Percentiles rank a stretch among this genome's conserved stretches.
Evolutionary conservation across 92 coral and sea anemone species (phyloP).

Genomic region (Paragorgia papillata): DNA sequence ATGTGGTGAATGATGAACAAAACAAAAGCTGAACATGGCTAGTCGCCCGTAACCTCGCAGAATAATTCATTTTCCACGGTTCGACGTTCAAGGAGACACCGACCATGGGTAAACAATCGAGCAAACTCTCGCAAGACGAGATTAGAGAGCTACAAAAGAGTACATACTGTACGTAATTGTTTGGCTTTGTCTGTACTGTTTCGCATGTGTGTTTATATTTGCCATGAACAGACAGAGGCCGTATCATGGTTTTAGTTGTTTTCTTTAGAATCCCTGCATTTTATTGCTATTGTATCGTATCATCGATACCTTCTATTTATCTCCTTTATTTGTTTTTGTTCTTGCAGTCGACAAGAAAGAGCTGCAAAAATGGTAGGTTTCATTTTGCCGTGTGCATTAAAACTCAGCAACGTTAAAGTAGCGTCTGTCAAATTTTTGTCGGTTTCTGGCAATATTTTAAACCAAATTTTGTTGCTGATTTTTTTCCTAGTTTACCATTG

Average conservation of each 20-base stretch:
- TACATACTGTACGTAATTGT: slow-evolving; percentile 89
- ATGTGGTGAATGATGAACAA: slow-evolving; percentile 39
- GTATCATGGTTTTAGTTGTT: slow-evolving; percentile 16
- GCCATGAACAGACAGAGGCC: slow-evolving; percentile 13
- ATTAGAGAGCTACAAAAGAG: slow-evolving; percentile 88
- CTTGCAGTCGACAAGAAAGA: slow-evolving; percentile 94
- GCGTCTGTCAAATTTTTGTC: too few species aligned
- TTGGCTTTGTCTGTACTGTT: slow-evolving; percentile 26
- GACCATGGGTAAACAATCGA: slow-evolving; percentile 89
- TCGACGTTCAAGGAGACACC: slow-evolving; percentile 24
- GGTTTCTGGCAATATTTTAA: slow-evolving; percentile 11
- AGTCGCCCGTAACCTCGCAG: slow-evolving; percentile 18
- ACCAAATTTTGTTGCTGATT: slow-evolving; percentile 22
- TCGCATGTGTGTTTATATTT: slow-evolving; percentile 42
- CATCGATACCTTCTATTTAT: slow-evolving; percentile 33
- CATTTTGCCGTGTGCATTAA: not conserved
- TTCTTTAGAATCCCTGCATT: slow-evolving; percentile 43
- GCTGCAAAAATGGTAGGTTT: slow-evolving; percentile 89
- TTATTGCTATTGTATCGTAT: slow-evolving; percentile 55
- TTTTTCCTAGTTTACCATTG: not conserved
- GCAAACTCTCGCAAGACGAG: slow-evolving; percentile 91
- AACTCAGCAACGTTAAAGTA: slow-evolving; percentile 5
- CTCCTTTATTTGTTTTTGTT: slow-evolving; percentile 41
- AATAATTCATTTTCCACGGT: slow-evolving; percentile 6
- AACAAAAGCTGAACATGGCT: slow-evolving; percentile 43